A percentile compares a stretch with the other conserved stretches of the same genome.
phyloP scores from a whole-genome alignment of 2,888 invertebrate species.

The Drosophila fulvimacula region DNA sequence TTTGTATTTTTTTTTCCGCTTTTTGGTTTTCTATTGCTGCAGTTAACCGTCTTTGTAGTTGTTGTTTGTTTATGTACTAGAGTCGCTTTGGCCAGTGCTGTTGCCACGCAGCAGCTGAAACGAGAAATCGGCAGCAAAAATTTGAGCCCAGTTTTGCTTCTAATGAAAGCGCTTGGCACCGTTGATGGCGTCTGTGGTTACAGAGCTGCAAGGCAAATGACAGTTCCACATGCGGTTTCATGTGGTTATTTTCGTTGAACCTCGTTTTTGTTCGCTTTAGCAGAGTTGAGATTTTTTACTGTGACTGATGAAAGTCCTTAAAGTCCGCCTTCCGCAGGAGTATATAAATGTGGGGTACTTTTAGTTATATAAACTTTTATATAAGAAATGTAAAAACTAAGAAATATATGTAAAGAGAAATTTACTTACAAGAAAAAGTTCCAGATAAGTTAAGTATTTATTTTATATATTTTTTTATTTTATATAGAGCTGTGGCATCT shows the following conservation, averaged over 20 bases:
- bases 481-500: too few relatives aligned
- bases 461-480: too few relatives aligned
- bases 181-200: slow-evolving; percentile 63
- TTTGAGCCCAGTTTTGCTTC: slow-evolving; percentile 69
- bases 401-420: too few relatives aligned
- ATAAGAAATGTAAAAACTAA: too few relatives aligned
- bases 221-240: slow-evolving; percentile 55
- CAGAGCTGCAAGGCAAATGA: slow-evolving; percentile 52
- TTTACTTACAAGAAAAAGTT: too few relatives aligned
- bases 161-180: slow-evolving; percentile 72
- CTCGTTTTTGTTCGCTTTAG: not conserved
- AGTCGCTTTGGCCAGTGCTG: slow-evolving; percentile 37
- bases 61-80: slow-evolving; percentile 67
- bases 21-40: slow-evolving; percentile 34
- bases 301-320: slow-evolving; percentile 11
- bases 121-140: slow-evolving; percentile 55
- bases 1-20: slow-evolving; percentile 16
- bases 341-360: not conserved
- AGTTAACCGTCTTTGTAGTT: slow-evolving; percentile 58
- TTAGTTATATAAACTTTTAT: too few relatives aligned
- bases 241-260: slow-evolving; percentile 17
- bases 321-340: not conserved
- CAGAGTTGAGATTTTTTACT: not conserved
- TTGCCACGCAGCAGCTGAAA: slow-evolving; percentile 39
- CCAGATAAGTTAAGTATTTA: too few relatives aligned